Evolutionary conservation across 37 sponge, comb jelly and placozoan genomes (phyloP).

Genomic region (Spongia lamella): DNA sequence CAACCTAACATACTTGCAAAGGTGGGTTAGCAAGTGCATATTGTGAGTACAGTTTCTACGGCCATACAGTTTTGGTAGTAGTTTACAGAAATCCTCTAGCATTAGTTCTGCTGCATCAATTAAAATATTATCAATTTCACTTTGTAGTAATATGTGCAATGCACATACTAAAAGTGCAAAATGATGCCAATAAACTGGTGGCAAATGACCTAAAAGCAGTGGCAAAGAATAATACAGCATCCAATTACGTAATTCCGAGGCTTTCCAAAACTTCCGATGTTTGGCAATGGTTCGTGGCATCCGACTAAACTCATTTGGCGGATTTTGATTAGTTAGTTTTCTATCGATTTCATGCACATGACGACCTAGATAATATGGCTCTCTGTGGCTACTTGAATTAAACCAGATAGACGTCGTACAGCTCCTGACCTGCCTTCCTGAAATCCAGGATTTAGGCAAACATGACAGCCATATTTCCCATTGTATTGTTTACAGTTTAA

Average conservation of each 20-base stretch:
- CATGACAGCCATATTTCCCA: slow-evolving; percentile 12
- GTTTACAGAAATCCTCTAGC: slow-evolving; percentile 1
- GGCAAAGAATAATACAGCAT: slow-evolving; percentile 17
- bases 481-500: background rate
- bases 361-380: background rate
- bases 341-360: background rate
- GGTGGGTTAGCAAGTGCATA: slow-evolving; percentile 2
- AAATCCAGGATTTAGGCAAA: slow-evolving; percentile 22
- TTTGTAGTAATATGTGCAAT: slow-evolving; percentile 4
- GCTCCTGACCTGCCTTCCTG: slow-evolving; percentile 13
- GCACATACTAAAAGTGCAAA: slow-evolving; percentile 13
- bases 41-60: background rate
- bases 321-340: background rate
- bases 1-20: background rate
- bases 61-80: slow-evolving; percentile 13
- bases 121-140: background rate
- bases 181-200: slow-evolving; percentile 14
- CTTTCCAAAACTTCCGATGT: slow-evolving; percentile 23
- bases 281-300: slow-evolving; percentile 7
- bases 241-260: background rate
- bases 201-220: background rate
- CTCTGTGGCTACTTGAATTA: background rate
- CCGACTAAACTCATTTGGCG: slow-evolving; percentile 17
- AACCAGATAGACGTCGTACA: background rate
- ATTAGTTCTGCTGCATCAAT: background rate